Evolutionary conservation across 2,888 invertebrate genomes (phyloP).

Genomic region (Drosophila suboccidentalis): DNA sequence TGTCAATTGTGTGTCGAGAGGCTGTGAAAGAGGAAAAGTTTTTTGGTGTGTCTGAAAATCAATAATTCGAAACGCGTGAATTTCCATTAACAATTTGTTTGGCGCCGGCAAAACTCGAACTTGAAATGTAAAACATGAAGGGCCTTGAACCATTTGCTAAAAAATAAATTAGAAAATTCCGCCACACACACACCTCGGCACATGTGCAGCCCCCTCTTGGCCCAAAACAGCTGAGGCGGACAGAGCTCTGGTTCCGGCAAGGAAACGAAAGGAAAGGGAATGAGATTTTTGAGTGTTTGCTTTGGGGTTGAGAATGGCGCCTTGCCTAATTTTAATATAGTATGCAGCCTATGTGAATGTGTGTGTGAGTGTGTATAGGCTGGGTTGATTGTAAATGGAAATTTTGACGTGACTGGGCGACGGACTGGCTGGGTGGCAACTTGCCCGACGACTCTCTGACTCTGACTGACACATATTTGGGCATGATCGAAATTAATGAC

Average conservation of each 20-base stretch:
- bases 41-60: constrained; percentile 67
- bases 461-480: constrained; percentile 82
- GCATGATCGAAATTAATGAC: constrained; percentile 82
- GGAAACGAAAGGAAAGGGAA: constrained; percentile 19
- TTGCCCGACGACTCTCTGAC: constrained; percentile 27
- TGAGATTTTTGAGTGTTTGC: constrained; percentile 31
- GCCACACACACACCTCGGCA: constrained; percentile 61
- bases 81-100: constrained; percentile 78
- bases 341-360: constrained; percentile 32
- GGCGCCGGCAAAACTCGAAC: constrained; percentile 59
- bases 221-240: constrained; percentile 33
- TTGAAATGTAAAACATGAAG: constrained; percentile 68
- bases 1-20: constrained; percentile 66
- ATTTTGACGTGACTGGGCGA: constrained; percentile 50
- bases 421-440: constrained; percentile 49
- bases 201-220: constrained; percentile 56
- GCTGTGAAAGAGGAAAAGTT: constrained; percentile 33
- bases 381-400: constrained; percentile 63
- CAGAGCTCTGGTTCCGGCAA: constrained; percentile 32
- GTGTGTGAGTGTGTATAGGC: constrained; percentile 36
- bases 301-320: constrained; percentile 48
- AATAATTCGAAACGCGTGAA: constrained; percentile 70
- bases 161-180: constrained; percentile 85
- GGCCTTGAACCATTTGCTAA: constrained; percentile 84
- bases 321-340: constrained; percentile 77